These are phyloP conservation scores for Casuarius casuarius DNA, from an alignment of 2,113 vertebrate genomes.

Conservation along the genomic window DNA sequence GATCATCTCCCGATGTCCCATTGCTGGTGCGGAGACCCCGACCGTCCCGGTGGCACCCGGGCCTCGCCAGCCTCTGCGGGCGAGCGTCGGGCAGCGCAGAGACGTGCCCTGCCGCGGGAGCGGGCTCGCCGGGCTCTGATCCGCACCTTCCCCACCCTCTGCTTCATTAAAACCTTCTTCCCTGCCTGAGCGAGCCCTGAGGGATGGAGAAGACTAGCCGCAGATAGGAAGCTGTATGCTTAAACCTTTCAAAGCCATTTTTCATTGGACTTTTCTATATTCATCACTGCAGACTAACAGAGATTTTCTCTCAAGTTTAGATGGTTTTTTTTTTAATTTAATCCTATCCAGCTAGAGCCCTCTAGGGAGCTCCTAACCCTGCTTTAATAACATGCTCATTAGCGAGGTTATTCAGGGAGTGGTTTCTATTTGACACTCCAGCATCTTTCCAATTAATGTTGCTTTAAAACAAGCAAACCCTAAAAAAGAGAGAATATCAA, in stretches of 20 bases:
- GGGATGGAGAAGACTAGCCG: conserved; percentile 4
- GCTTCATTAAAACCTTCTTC: conserved; percentile 68
- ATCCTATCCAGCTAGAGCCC: conserved; percentile 62
- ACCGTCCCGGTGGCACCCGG: background rate
- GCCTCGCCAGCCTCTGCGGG: background rate
- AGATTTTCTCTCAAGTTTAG: conserved; percentile 52
- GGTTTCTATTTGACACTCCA: conserved; percentile 67
- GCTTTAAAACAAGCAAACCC: conserved; percentile 71
- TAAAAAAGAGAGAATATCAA: conserved; percentile 54
- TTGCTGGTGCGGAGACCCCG: background rate
- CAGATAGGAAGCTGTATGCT: conserved; percentile 3
- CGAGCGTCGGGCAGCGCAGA: background rate
- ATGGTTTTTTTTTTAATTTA: conserved; percentile 70
- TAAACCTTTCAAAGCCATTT: conserved; percentile 69
- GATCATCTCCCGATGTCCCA: background rate
- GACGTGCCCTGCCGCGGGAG: background rate
- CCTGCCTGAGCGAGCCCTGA: background rate
- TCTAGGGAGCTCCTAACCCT: conserved; percentile 64
- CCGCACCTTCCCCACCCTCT: background rate
- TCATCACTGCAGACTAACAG: conserved; percentile 54
- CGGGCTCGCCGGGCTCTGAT: background rate
- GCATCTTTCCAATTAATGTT: conserved; percentile 71
- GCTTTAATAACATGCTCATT: conserved; percentile 74
- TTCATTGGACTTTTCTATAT: conserved; percentile 71
- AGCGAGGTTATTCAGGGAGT: conserved; percentile 69